phyloP scores from a whole-genome alignment of 2,888 invertebrate species.

The Erynnis tages region DNA sequence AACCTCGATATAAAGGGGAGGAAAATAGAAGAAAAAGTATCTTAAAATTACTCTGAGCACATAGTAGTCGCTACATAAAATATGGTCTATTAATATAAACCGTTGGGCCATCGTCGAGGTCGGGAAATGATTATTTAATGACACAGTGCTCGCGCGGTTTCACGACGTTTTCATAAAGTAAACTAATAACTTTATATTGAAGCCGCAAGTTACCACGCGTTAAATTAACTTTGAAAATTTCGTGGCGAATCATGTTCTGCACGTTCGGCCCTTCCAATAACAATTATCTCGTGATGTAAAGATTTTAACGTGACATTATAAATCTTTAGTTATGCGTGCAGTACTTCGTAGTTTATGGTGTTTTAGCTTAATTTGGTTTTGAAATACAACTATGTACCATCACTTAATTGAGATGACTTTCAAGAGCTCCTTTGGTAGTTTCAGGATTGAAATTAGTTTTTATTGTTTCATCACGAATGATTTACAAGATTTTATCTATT shows the following conservation, averaged over 20 bases:
- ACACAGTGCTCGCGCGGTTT: conserved; percentile 39
- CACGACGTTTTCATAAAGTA: conserved; percentile 40
- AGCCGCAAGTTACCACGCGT: conserved; percentile 35
- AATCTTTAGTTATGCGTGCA: too few relatives aligned
- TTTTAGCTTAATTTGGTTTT: too few relatives aligned
- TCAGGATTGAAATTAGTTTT: too few relatives aligned
- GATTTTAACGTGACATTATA: conserved; percentile 12
- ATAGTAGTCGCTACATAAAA: conserved; percentile 18
- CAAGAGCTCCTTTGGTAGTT: too few relatives aligned
- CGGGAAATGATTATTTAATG: conserved; percentile 40
- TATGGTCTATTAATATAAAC: conserved; percentile 29
- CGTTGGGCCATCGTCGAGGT: conserved; percentile 22
- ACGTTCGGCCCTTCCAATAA: not conserved
- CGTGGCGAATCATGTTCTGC: conserved; percentile 7
- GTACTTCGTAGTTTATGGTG: too few relatives aligned
- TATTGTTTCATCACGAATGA: too few relatives aligned
- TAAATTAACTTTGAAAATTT: conserved; percentile 32
- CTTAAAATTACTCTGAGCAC: not conserved
- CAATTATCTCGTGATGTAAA: conserved; percentile 1
- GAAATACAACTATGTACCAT: too few relatives aligned
- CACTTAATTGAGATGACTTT: too few relatives aligned
- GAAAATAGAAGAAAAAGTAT: too few relatives aligned
- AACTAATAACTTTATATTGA: conserved; percentile 41
- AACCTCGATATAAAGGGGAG: too few relatives aligned
- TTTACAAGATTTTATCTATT: too few relatives aligned